Evolutionary conservation across 2,888 invertebrate genomes (phyloP), one percentile per base, ranked within the genome.

Genomic region (Apamea sordens): DNA sequence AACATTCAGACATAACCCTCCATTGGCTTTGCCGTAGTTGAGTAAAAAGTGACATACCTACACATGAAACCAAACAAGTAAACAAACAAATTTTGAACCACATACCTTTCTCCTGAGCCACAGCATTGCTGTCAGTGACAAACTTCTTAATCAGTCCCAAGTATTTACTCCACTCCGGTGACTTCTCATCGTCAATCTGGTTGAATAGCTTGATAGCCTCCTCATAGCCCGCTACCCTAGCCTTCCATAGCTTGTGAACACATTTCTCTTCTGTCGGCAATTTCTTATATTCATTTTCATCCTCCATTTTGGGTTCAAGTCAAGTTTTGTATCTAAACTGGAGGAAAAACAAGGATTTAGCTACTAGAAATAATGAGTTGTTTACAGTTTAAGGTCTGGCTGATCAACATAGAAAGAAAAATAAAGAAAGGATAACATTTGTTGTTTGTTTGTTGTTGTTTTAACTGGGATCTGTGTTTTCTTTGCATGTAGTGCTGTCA

Each of bases 171-270:
- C 99, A 99, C 93, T 99, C 99, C 0, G 98, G 98, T 63, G 99
- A 98, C 93, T 99, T 99, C 92, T 99, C 99, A 96, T 99, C 99
- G 91, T 98, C 98, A 88, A 99, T 98, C 92, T 98, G 98, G 86
- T 98, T 97, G 94, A 99, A 99, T 28, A 98, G 97, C 94, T 99
- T 99, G 13, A 98, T 97, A 0, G 99, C 98, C 94, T 99, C 99
- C 94, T 99, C 99, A 91, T 99, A 99, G 0, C 99, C 99, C 87
- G 98, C 98, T 3, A 99, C 97, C 86, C 99, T 97, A 8, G 99
- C 99, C 95, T 99, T 99, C 99, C 99, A 99, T 77, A 98, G 96
- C 97, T 99, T 99, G 95, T 99, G 99, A 28, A 98, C 98, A 94
- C 99, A 99, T 93, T 98, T 98, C 80, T 99, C 99, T 88, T 99